A percentile compares a stretch with the other conserved stretches of the same genome.
phyloP scores from a whole-genome alignment of 2,797 vertebrate genomes.

The Momotus momota region DNA sequence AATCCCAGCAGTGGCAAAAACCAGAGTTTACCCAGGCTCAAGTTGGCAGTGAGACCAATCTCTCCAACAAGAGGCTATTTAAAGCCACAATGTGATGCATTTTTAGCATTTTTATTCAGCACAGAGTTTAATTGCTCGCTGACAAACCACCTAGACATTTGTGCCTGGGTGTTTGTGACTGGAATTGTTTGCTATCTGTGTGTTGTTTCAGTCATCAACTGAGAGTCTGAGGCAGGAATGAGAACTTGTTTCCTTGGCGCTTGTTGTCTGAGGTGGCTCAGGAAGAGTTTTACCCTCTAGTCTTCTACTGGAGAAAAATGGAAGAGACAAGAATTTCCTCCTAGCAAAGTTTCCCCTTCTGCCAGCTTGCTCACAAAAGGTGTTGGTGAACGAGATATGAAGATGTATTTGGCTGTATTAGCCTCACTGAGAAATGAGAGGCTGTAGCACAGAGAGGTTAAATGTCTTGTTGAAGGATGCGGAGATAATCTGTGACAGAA shows the following conservation, averaged over 20 bases:
- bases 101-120: constrained; percentile 75
- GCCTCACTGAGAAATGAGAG: background rate
- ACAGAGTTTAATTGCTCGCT: constrained; percentile 61
- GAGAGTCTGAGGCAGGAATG: background rate
- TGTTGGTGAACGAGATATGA: background rate
- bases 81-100: constrained; percentile 70
- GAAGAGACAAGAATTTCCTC: too few relatives aligned
- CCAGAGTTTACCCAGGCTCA: constrained; percentile 33
- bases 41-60: constrained; percentile 52
- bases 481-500: background rate
- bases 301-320: too few relatives aligned
- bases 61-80: constrained; percentile 69
- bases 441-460: background rate
- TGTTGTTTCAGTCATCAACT: background rate
- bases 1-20: constrained; percentile 59
- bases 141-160: constrained; percentile 64
- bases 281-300: background rate
- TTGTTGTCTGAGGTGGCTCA: background rate
- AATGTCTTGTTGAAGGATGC: background rate
- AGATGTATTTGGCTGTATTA: background rate
- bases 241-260: background rate
- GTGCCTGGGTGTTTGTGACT: constrained; percentile 42
- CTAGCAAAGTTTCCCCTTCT: background rate
- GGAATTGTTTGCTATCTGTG: constrained; percentile 39
- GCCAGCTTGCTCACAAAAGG: background rate